phyloP scores from a whole-genome alignment of 1,140 invertebrate genomes.

The Sesamia nonagrioides region DNA sequence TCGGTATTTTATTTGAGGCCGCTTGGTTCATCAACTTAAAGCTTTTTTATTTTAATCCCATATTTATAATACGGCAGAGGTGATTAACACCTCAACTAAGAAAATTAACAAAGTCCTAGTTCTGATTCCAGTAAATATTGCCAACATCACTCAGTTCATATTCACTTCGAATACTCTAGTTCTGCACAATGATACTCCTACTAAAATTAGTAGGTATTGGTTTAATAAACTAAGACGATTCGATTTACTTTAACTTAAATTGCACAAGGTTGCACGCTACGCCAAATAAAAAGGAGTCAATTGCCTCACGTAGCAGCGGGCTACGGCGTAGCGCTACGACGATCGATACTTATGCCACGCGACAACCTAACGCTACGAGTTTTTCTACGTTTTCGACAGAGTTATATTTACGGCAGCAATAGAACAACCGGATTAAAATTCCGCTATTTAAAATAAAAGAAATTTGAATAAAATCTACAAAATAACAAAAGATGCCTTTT shows the following conservation, averaged over 20 bases:
- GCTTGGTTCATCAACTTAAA: too few species aligned
- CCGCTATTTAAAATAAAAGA: too few species aligned
- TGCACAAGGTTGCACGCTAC: slow-evolving; percentile 42
- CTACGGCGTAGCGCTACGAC: slow-evolving; percentile 76
- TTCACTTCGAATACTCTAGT: too few species aligned
- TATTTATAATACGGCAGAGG: too few species aligned
- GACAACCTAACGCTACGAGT: slow-evolving; percentile 74
- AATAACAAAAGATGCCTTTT: too few species aligned
- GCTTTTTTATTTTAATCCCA: too few species aligned
- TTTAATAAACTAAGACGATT: neutral
- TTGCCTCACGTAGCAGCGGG: slow-evolving; percentile 67
- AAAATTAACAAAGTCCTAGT: too few species aligned
- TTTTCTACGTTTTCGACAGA: slow-evolving; percentile 59
- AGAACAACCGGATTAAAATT: neutral
- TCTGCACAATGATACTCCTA: too few species aligned
- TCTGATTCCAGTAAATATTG: too few species aligned
- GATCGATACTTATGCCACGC: slow-evolving; percentile 80
- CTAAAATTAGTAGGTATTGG: neutral
- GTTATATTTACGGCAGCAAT: neutral
- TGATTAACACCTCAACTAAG: too few species aligned
- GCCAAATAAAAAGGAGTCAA: slow-evolving; percentile 61
- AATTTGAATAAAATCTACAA: too few species aligned
- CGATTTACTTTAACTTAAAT: slow-evolving; percentile 31
- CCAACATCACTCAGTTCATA: too few species aligned
- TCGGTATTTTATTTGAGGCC: neutral